A percentile compares a stretch with the other conserved stretches of the same genome.
phyloP scores from a whole-genome alignment of 2,797 vertebrate species.

The Hippopotamyrus pictus region DNA sequence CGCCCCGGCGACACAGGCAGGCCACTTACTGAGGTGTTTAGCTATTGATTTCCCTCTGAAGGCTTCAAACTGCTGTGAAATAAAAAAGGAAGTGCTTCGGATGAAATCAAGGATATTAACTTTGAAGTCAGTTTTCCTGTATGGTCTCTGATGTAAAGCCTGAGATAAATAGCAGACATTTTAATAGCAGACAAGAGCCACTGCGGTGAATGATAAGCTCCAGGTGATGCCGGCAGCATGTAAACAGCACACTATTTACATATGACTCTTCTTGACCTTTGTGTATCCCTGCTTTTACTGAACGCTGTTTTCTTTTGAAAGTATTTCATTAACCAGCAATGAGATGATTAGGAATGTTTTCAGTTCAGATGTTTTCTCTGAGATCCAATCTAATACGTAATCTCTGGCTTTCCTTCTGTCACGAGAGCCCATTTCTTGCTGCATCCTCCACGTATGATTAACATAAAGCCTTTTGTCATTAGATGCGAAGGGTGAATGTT shows the following conservation, averaged over 20 bases:
- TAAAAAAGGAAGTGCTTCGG: slow-evolving; percentile 9
- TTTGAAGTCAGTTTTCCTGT: background rate
- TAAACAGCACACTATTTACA: background rate
- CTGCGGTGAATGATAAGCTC: background rate
- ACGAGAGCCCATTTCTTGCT: background rate
- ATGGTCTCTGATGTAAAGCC: background rate
- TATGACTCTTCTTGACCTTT: background rate
- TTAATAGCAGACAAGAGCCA: background rate
- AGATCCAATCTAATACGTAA: slow-evolving; percentile 9
- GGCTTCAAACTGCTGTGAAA: slow-evolving; percentile 27
- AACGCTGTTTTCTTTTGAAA: background rate
- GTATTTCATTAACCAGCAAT: background rate
- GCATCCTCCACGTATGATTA: slow-evolving; percentile 15
- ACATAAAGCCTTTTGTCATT: slow-evolving; percentile 26
- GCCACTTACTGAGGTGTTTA: slow-evolving; percentile 22
- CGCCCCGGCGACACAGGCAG: slow-evolving; percentile 9
- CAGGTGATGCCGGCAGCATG: background rate
- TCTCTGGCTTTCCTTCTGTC: slow-evolving; percentile 1
- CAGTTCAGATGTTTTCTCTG: background rate
- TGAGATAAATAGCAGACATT: background rate
- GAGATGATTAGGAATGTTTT: slow-evolving; percentile 4
- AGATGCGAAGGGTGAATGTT: slow-evolving; percentile 57
- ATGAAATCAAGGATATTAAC: slow-evolving; percentile 12
- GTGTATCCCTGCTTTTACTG: background rate
- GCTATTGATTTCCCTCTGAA: slow-evolving; percentile 20